These are phyloP conservation scores for Channa maculata DNA, from an alignment of 2,113 vertebrate genomes.

Conservation along the genomic window DNA sequence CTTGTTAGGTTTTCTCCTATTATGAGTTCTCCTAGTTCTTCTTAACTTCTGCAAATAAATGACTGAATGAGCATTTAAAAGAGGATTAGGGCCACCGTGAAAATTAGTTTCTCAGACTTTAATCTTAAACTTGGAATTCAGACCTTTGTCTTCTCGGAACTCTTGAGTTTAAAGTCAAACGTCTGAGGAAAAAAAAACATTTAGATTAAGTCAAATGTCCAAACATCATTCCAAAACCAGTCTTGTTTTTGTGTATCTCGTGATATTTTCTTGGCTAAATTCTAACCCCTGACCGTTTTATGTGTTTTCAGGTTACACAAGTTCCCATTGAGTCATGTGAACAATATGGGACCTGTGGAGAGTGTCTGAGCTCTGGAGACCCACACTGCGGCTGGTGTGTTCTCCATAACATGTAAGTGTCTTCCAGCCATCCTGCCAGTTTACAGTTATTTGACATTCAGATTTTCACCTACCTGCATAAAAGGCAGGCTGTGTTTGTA, in stretches of 20 bases:
- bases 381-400: slow-evolving; percentile 99
- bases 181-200: too few species aligned
- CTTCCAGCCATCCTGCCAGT: background rate
- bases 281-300: background rate
- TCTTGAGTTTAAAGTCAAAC: too few species aligned
- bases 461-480: slow-evolving; percentile 10
- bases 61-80: background rate
- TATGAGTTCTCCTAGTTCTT: too few species aligned
- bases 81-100: too few species aligned
- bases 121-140: too few species aligned
- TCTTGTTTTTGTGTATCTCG: background rate
- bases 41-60: too few species aligned
- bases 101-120: too few species aligned
- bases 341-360: slow-evolving; percentile 94
- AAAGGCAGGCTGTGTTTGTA: background rate
- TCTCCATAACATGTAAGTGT: slow-evolving; percentile 96
- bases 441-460: background rate
- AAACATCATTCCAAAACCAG: background rate
- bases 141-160: too few species aligned
- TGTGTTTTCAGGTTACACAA: slow-evolving; percentile 87
- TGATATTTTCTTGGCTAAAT: background rate
- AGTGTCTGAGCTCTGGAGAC: slow-evolving; percentile 97
- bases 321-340: slow-evolving; percentile 96
- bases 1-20: too few species aligned
- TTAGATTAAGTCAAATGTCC: too few species aligned